Base-by-base conservation (phyloP, 1,140 invertebrate genomes). In the Chlorops oryzae region DNA sequence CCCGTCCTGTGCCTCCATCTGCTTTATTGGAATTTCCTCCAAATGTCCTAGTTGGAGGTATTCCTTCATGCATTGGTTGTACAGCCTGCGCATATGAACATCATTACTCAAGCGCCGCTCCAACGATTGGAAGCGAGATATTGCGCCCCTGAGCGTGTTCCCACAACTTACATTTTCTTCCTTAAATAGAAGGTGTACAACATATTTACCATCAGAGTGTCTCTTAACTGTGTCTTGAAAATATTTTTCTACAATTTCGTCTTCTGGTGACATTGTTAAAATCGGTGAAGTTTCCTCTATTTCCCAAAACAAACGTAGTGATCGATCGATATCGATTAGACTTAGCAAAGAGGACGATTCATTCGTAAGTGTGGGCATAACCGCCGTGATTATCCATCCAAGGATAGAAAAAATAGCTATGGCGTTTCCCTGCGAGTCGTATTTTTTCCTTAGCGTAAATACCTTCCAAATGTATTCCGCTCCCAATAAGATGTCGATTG, bases 11-110 rank as follows among this genome's bases (percentile, higher is more conserved):
- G 50, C 9, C 23, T 47, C 1, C 27, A 39, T 32, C 39, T 32
- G 9, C 22, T 22, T 1, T 17, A 9, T 9, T 12, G 35, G 6
- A 10, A 68, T 34, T 39, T 34, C 12, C 40, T 54, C 50, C 65
- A 69, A 66, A 41, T 72, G 67, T 3, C 57, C 55, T 6, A 65
- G 40, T 17, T 52, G 10, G n/a, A 55, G 15, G 38, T 71, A 73
- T 43, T 64, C 61, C 7, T 46, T 12, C 49, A 73, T 57, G 41
- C 68, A 67, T 2, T 58, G 22, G n/a, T 13, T 20, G n/a, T 49
- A 49, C 13, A 27, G 38, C 32, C 22, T 12, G 3, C 23, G 23
- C 12, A 49, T 23, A 5, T 24, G 17, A 9, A 3, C 12, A 28
- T 49, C 32, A 20, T 21, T 39, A 6, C 18, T 15, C 3, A 49